Base-by-base conservation (phyloP, 2,113 vertebrate species). In the Noturus placidus region DNA sequence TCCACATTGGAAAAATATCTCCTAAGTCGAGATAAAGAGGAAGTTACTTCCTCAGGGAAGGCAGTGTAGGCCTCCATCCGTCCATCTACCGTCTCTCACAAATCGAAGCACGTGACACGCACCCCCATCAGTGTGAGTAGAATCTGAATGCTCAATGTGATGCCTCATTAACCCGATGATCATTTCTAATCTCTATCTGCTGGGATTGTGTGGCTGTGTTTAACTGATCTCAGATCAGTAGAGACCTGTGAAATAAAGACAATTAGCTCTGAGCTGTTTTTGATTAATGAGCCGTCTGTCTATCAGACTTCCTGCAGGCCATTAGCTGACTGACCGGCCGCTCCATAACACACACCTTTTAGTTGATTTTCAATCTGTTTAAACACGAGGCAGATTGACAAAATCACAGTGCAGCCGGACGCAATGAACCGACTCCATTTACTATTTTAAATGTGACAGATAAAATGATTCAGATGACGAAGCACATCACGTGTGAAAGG, bases 271-370 rank as follows among this genome's bases (percentile, higher is more conserved):
- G 72, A 80, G 88, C 90, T 92, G 85, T 91, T 88, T 88, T 74
- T 27, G 84, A 92, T 89, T 88, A 82, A 91, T 67, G 84, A 69
- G 90, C 89, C 83, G 70, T 83, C 59, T 84, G 74, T 84, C 87
- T 76, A 14, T 92, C 91, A 89, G 65, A 86, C 90, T 88, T 87
- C 84, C 84, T 5, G 42, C 33, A 83, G 81, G 89, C 91, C 84
- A 91, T 92, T 92, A 91, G 92, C 92, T 89, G 67, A 92, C 91
- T 82, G 90, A 88, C 77, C 63, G 78, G 76, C 82, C 85, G 88
- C 90, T 86, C 88, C 86, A 87, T 33, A 57, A 57, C 78, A 57
- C 78, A 57, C 88, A 79, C 88, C 77, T 86, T 90, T 91, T 89
- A 91, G 87, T 90, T 90, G 76, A 82, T 50, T 30, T 46, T 19